These are phyloP conservation scores for Tetragonisca angustula DNA, from an alignment of 2,888 invertebrate species.

Conservation along the genomic window DNA sequence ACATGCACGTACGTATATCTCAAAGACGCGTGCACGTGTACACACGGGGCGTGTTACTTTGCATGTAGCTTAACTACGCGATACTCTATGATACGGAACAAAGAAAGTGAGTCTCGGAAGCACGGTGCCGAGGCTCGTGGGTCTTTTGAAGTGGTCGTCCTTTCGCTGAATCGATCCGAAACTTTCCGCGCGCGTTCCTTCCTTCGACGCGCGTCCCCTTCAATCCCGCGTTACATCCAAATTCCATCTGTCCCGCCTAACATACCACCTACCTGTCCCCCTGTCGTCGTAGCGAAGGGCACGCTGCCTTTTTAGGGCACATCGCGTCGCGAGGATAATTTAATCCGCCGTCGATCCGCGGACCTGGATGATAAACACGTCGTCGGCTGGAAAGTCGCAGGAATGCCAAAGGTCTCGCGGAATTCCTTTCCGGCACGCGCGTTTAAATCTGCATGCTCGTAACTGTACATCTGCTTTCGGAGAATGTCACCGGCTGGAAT, in stretches of 20 bases:
- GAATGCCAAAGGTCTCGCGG: constrained; percentile 20
- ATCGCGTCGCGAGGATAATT: constrained; percentile 78
- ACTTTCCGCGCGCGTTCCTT: constrained; percentile 47
- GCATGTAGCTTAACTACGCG: constrained; percentile 57
- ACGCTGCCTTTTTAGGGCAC: constrained; percentile 71
- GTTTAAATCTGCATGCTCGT: constrained; percentile 57
- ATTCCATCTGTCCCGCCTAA: constrained; percentile 44
- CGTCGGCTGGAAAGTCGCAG: constrained; percentile 63
- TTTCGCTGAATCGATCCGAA: constrained; percentile 56
- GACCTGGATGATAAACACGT: constrained; percentile 79
- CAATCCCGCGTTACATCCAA: constrained; percentile 57
- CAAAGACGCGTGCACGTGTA: constrained; percentile 27
- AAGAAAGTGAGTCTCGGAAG: constrained; percentile 49
- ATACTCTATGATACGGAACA: constrained; percentile 52
- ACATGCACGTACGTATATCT: constrained; percentile 13
- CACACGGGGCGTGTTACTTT: constrained; percentile 12
- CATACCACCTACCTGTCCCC: constrained; percentile 8
- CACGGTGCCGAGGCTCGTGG: not conserved
- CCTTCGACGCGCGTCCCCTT: constrained; percentile 42
- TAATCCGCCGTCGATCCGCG: constrained; percentile 71
- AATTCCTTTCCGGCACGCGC: constrained; percentile 19
- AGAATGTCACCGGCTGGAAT: constrained; percentile 15
- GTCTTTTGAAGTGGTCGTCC: constrained; percentile 59
- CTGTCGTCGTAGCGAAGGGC: constrained; percentile 18
- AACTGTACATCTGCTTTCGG: not conserved